Base-by-base conservation (phyloP, 2,888 invertebrate species). In the Byasa hedistus region DNA sequence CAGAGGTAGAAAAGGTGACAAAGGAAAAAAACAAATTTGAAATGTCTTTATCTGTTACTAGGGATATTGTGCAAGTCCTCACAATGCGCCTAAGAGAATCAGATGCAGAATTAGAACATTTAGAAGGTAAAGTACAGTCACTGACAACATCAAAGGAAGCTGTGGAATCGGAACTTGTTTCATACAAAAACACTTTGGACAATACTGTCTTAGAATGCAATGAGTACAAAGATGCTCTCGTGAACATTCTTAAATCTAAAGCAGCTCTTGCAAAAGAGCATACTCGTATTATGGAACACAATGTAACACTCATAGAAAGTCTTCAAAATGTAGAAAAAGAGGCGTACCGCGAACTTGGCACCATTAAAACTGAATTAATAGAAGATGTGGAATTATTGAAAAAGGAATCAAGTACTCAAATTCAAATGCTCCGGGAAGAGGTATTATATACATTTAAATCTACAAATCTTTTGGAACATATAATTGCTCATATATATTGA, bases 31-130 rank as follows among this genome's bases (percentile, higher is more conserved):
- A 87, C 66, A 89, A 92, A 65, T 94, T 93, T 77, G 91, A 93
- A 80, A 86, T 93, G 75, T 93, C 94, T n/a, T 82, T 94, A n/a
- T 89, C 86, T 39, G 93, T 93, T 21, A 93, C 92, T 1, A 89
- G 93, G 73, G 91, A 92, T 68, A 93, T 93, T 58, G 93, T 94
- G 19, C 92, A 94, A 75, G 93, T 93, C 4, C 76, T 94, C 61
- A 93, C 92, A 36, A 88, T 90, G 80, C 85, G 94, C 22, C 78
- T 94, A 61, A 85, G 93, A 60, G 90, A 93, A 73, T 94, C 94
- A 4, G 94, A 94, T 73, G 89, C 85, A 75, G 94, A 94, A 76
- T 87, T 94, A 1, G 94, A 93, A 74, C 89, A 90, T 76, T 80
- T 94, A 65, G 91, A 91, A 73, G 82, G 76, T 75, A 91, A 89